Evolutionary conservation across 1,140 invertebrate genomes (phyloP).

Genomic region (Drosophila nigromelanica): DNA sequence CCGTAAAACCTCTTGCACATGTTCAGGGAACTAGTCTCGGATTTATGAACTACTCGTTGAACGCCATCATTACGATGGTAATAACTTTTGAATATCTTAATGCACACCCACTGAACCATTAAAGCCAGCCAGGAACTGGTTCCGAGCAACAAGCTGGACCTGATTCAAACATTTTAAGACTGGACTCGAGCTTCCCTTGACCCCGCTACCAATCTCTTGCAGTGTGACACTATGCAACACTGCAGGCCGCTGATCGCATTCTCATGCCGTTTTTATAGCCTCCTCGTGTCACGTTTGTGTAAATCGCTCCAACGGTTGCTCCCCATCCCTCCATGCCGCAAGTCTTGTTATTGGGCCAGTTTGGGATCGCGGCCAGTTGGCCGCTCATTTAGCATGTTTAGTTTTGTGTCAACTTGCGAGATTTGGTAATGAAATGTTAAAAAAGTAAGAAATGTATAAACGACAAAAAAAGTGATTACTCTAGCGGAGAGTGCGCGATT

Average conservation of each 20-base stretch:
- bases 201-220: not conserved
- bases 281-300: conserved; percentile 49
- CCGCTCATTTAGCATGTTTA: conserved; percentile 53
- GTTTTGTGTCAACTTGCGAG: conserved; percentile 43
- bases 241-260: conserved; percentile 12
- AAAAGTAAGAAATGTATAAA: conserved; percentile 5
- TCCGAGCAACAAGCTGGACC: conserved; percentile 26
- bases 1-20: no score
- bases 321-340: not conserved
- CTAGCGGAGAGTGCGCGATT: not conserved
- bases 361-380: conserved; percentile 36
- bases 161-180: conserved; percentile 24
- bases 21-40: not conserved
- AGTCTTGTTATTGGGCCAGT: conserved; percentile 32
- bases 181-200: not conserved
- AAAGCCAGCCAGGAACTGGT: conserved; percentile 25
- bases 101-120: conserved; percentile 45
- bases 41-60: conserved; percentile 11
- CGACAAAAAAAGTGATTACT: not conserved
- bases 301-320: conserved; percentile 3
- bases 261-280: conserved; percentile 41
- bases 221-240: conserved; percentile 34
- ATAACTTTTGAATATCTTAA: conserved; percentile 45
- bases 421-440: conserved; percentile 45
- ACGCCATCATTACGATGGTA: conserved; percentile 28